These are phyloP conservation scores for Holothuria leucospilota DNA, from an alignment of 53 echinoderm and acorn worm genomes.

Conservation along the genomic window DNA sequence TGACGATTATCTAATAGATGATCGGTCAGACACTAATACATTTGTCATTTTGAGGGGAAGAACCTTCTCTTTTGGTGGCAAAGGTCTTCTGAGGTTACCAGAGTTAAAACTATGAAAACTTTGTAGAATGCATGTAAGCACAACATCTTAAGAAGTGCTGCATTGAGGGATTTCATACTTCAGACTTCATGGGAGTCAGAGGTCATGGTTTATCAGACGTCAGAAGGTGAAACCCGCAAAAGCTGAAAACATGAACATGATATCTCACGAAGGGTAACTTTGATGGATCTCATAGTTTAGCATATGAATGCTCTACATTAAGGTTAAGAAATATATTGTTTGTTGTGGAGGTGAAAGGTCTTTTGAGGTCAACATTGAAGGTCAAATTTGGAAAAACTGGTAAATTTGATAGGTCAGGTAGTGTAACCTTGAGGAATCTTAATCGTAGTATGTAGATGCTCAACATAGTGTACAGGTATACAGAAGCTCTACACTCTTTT, in stretches of 20 bases:
- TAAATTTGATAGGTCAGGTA: background rate
- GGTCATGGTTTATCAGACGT: too few relatives aligned
- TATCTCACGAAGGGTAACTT: background rate
- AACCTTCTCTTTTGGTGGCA: too few relatives aligned
- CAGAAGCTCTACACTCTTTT: too few relatives aligned
- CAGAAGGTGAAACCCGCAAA: background rate
- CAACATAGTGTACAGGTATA: background rate
- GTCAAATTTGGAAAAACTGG: background rate
- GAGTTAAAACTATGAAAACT: too few relatives aligned
- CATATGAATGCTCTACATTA: background rate
- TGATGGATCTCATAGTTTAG: background rate
- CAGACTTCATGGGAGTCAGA: too few relatives aligned
- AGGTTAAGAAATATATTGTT: background rate
- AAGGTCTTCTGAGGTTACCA: too few relatives aligned
- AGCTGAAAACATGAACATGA: background rate
- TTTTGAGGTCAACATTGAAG: slow-evolving; percentile 3
- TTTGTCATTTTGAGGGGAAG: too few relatives aligned
- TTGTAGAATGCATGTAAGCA: too few relatives aligned
- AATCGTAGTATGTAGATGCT: background rate
- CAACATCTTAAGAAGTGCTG: too few relatives aligned
- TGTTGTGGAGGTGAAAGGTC: background rate
- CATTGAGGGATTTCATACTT: too few relatives aligned
- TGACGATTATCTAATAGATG: too few relatives aligned
- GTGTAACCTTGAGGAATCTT: background rate
- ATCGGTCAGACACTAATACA: too few relatives aligned